Percentiles rank a stretch among this genome's conserved stretches.
Evolutionary conservation across 2,888 invertebrate genomes (phyloP).

Genomic region (Stenodera caucasica): DNA sequence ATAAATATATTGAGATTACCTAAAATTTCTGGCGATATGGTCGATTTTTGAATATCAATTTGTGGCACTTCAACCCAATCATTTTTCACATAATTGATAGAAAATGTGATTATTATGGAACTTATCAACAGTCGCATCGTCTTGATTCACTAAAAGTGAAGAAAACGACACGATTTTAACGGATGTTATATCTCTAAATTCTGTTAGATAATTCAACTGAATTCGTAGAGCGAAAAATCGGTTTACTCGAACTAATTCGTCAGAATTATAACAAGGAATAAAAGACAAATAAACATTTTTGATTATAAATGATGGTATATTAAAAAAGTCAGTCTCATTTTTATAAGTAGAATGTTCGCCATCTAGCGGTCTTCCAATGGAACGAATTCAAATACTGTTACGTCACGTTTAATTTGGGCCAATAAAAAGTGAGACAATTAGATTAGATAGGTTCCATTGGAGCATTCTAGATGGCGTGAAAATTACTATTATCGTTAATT

Average conservation of each 20-base stretch:
- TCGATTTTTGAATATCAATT: not conserved
- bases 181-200: not conserved
- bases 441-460: no score
- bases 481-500: no score
- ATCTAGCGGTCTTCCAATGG: no score
- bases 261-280: not conserved
- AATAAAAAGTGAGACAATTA: no score
- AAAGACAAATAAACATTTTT: not conserved
- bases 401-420: no score
- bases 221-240: slow-evolving; percentile 3
- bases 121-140: not conserved
- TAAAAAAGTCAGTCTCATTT: not conserved
- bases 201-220: not conserved
- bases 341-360: no score
- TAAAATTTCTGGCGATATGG: not conserved
- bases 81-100: not conserved
- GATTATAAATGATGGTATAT: not conserved
- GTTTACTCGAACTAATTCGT: not conserved
- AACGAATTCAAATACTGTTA: no score
- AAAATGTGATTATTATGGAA: not conserved
- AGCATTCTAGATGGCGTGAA: no score
- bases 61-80: not conserved
- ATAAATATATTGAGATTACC: not conserved
- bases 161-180: not conserved
- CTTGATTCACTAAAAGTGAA: not conserved